phyloP scores from a whole-genome alignment of 2,888 invertebrate species.

The Stomorhina lunata region DNA sequence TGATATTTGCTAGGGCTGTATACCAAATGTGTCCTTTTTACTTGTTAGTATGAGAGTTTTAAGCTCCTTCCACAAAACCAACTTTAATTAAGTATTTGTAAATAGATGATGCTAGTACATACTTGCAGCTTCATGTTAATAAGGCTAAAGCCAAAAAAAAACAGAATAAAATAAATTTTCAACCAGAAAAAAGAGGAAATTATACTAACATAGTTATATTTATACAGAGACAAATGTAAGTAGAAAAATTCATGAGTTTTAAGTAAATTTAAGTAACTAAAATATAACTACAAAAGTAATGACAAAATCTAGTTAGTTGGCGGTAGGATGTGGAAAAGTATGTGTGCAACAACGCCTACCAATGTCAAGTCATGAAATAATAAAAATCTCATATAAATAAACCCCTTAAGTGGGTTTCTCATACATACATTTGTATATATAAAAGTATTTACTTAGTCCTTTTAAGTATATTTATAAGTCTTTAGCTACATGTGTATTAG shows the following conservation, averaged over 20 bases:
- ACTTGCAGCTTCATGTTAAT: not conserved
- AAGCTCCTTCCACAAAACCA: slow-evolving; percentile 12
- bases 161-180: not conserved
- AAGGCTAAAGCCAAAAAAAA: slow-evolving; percentile 18
- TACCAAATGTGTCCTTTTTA: not conserved
- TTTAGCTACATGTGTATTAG: not conserved
- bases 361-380: slow-evolving; percentile 62
- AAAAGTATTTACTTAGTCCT: not conserved
- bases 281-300: slow-evolving; percentile 4
- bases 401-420: slow-evolving; percentile 56
- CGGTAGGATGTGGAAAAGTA: not conserved
- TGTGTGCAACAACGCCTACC: slow-evolving; percentile 58
- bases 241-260: slow-evolving; percentile 24
- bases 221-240: not conserved
- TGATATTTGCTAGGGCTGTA: not conserved
- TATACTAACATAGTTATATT: not conserved
- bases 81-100: slow-evolving; percentile 39
- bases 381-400: slow-evolving; percentile 57
- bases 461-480: not conserved
- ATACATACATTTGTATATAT: not conserved
- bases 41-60: not conserved
- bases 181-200: not conserved
- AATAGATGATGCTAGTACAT: not conserved
- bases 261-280: slow-evolving; percentile 27
- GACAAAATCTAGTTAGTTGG: not conserved